phyloP scores from a whole-genome alignment of 2,113 vertebrate species.

The Dolichallabes microphthalmus region DNA sequence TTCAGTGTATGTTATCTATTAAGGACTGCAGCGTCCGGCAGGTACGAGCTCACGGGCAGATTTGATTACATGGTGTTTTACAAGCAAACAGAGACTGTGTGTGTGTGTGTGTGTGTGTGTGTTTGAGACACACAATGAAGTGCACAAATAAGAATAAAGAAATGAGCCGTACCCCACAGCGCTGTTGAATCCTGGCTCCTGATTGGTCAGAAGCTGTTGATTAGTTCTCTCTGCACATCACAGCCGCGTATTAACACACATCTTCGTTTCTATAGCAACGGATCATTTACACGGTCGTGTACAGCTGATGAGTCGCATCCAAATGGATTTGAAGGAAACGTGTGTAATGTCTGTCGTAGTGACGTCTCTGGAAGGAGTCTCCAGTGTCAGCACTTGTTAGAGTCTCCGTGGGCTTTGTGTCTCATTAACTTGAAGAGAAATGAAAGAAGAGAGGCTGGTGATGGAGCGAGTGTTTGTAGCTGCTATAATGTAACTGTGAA shows the following conservation, averaged over 20 bases:
- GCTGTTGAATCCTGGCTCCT: neutral
- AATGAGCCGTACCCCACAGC: neutral
- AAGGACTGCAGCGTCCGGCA: neutral
- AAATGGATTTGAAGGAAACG: neutral
- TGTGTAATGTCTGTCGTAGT: neutral
- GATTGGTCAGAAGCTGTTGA: slow-evolving; percentile 11
- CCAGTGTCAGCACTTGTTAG: neutral
- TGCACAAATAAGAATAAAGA: neutral
- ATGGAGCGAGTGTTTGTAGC: neutral
- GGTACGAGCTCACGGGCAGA: neutral
- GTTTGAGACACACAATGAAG: neutral
- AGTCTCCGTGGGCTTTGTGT: neutral
- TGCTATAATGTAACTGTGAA: neutral
- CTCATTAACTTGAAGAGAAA: neutral
- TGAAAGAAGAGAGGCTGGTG: neutral
- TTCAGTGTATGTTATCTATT: slow-evolving; percentile 15
- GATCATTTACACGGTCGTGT: neutral
- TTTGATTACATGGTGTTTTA: slow-evolving; percentile 3
- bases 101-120: slow-evolving; percentile 1
- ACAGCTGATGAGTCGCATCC: neutral
- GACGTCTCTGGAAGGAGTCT: neutral
- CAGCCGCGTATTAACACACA: neutral
- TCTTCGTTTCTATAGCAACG: neutral
- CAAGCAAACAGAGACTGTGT: neutral
- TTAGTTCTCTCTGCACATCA: neutral